phyloP scores from a whole-genome alignment of 1,140 invertebrate genomes.

The Drosophila melanogaster region Release_6_plus_ISO1_MT NC_004354.4:15241001-15241500 shows the following conservation, averaged over 20 bases:
- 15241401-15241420: not conserved
- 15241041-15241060: slow-evolving; percentile 32
- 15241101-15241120: not conserved
- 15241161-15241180: slow-evolving; percentile 33
- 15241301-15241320: not conserved
- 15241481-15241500: too few species aligned
- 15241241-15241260: slow-evolving; percentile 34
- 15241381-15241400: not conserved
- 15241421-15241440: too few species aligned
- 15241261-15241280: slow-evolving; percentile 28
- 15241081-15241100: slow-evolving; percentile 12
- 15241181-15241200: slow-evolving; percentile 37
- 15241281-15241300: slow-evolving; percentile 5
- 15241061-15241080: slow-evolving; percentile 31
- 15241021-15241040: slow-evolving; percentile 10
- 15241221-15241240: slow-evolving; percentile 43
- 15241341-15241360: not conserved
- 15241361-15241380: not conserved
- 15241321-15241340: not conserved
- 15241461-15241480: too few species aligned
- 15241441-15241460: too few species aligned
- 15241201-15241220: slow-evolving; percentile 41
- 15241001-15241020: slow-evolving; percentile 75
- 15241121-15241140: too few species aligned
- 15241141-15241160: not conserved